A percentile compares a stretch with the other conserved stretches of the same genome.
phyloP scores from a whole-genome alignment of 2,113 vertebrate genomes.

The Otus sunia region DNA sequence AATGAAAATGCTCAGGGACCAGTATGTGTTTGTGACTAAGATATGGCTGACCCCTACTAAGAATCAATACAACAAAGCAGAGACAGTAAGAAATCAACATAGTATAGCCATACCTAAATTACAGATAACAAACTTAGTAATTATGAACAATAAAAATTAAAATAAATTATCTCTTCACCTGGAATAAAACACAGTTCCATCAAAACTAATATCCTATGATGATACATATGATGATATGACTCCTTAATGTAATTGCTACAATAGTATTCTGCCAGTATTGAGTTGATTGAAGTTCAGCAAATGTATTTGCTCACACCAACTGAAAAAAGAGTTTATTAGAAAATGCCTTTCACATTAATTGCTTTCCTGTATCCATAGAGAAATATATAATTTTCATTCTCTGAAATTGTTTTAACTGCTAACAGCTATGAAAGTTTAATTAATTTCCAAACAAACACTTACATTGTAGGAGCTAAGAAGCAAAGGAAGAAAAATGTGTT shows the following conservation, averaged over 20 bases:
- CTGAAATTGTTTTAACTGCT: not conserved
- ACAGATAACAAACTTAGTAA: not conserved
- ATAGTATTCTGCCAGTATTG: not conserved
- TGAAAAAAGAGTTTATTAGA: not conserved
- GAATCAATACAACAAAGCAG: not conserved
- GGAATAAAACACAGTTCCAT: not conserved
- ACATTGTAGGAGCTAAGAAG: not conserved
- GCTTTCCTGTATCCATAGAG: not conserved
- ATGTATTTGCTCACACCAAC: not conserved
- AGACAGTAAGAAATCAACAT: not conserved
- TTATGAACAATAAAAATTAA: not conserved
- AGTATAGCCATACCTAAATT: not conserved
- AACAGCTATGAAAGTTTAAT: not conserved
- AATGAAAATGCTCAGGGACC: rapidly evolving
- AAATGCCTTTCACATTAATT: not conserved
- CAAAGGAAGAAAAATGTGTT: not conserved
- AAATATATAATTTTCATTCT: not conserved
- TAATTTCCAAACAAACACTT: not conserved
- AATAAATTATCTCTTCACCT: not conserved
- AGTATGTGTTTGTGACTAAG: not conserved
- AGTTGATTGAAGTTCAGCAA: not conserved
- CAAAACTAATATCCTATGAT: not conserved
- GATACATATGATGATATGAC: not conserved
- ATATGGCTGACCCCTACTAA: not conserved
- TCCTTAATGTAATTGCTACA: not conserved